phyloP scores from a whole-genome alignment of 2,113 vertebrate genomes.

The Dicerorhinus sumatrensis region DNA sequence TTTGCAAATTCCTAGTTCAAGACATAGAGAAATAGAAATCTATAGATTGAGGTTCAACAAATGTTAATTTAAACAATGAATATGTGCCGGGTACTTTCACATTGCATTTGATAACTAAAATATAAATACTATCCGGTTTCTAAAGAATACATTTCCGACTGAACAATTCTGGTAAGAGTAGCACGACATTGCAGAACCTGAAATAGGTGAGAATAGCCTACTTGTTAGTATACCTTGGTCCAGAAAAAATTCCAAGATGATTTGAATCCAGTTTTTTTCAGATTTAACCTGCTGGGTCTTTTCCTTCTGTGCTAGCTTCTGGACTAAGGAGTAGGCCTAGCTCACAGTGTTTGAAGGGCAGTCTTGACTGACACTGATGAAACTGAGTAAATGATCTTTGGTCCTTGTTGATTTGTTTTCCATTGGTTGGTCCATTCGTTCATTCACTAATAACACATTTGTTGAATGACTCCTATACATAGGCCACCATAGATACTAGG shows the following conservation, averaged over 20 bases:
- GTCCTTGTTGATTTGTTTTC: background rate
- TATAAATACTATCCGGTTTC: constrained; percentile 49
- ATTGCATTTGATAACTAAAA: constrained; percentile 52
- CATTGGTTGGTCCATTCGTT: background rate
- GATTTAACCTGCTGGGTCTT: background rate
- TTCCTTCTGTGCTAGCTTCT: constrained; percentile 1
- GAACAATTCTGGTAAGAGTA: constrained; percentile 4
- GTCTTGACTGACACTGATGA: background rate
- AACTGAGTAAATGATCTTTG: background rate
- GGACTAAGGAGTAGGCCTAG: background rate
- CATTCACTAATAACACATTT: background rate
- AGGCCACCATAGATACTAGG: background rate
- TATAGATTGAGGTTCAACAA: constrained; percentile 43
- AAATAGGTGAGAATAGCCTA: constrained; percentile 8
- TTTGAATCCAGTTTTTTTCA: background rate
- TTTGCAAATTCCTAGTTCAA: constrained; percentile 61
- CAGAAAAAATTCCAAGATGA: background rate
- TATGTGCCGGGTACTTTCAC: background rate
- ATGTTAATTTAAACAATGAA: constrained; percentile 50
- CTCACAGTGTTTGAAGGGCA: background rate
- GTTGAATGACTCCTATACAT: background rate
- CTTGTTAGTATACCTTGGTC: background rate
- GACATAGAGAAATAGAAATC: constrained; percentile 54
- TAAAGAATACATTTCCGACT: constrained; percentile 45
- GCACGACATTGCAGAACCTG: background rate